These are phyloP conservation scores for Tauraco erythrolophus DNA, from an alignment of 2,113 vertebrate species.

Conservation along the genomic window DNA sequence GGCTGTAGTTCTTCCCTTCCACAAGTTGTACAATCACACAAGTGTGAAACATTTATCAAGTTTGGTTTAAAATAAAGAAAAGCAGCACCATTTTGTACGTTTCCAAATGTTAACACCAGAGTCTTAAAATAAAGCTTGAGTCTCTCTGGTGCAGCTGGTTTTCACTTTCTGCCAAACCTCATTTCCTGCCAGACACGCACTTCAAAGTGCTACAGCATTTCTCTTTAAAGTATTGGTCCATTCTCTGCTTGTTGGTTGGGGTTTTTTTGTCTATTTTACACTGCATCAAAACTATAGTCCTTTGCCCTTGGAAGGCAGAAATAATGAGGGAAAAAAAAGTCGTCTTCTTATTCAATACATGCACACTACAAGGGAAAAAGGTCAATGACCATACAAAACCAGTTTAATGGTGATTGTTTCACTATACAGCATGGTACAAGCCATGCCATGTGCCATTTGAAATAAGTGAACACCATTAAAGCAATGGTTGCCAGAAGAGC, in stretches of 20 bases:
- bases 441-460: background rate
- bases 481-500: background rate
- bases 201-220: slow-evolving; percentile 59
- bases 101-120: background rate
- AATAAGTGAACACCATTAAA: background rate
- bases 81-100: background rate
- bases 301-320: background rate
- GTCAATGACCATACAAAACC: background rate
- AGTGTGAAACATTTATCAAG: background rate
- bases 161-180: slow-evolving; percentile 51
- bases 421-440: background rate
- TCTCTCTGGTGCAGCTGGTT: slow-evolving; percentile 38
- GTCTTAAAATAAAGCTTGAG: slow-evolving; percentile 6
- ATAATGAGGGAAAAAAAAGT: background rate
- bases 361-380: background rate
- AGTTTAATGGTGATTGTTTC: background rate
- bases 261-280: background rate
- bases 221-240: background rate
- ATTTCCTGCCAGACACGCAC: slow-evolving; percentile 63
- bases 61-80: background rate
- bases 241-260: background rate
- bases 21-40: background rate
- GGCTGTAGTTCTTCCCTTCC: background rate
- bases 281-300: background rate
- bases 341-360: background rate